Conservation (phyloP, 23 tunicate genomes). For the Ciona savignyi region DNA sequence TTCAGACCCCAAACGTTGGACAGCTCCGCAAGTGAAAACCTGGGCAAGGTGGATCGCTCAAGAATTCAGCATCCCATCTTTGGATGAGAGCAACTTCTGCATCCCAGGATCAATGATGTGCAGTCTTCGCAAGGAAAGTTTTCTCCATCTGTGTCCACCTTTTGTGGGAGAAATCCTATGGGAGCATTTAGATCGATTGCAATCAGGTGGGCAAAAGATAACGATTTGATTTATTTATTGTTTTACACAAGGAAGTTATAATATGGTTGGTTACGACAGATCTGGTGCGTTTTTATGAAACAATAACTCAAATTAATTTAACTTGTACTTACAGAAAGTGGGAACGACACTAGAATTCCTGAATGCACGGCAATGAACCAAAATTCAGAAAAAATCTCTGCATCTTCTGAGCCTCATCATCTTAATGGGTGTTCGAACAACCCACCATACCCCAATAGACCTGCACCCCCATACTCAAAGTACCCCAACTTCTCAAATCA, state of each 20-base stretch:
- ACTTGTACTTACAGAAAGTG: background rate
- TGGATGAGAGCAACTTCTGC: constrained; percentile 72
- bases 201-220: constrained; percentile 31
- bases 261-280: too few relatives aligned
- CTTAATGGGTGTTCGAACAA: background rate
- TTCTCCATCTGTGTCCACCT: constrained; percentile 69
- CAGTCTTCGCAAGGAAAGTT: constrained; percentile 54
- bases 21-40: constrained; percentile 39
- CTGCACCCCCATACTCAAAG: background rate
- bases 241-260: too few relatives aligned
- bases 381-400: background rate
- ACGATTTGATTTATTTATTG: too few relatives aligned
- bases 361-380: background rate
- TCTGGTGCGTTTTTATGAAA: too few relatives aligned
- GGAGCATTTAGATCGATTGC: constrained; percentile 73
- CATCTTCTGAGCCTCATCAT: background rate
- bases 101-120: constrained; percentile 53
- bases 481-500: background rate
- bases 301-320: too few relatives aligned
- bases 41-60: constrained; percentile 84
- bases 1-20: constrained; percentile 74
- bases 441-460: background rate
- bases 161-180: constrained; percentile 82
- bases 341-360: background rate
- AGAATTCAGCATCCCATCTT: constrained; percentile 83